Evolutionary conservation across 2,797 vertebrate species (phyloP).

Genomic region (Chiloscyllium punctatum): DNA sequence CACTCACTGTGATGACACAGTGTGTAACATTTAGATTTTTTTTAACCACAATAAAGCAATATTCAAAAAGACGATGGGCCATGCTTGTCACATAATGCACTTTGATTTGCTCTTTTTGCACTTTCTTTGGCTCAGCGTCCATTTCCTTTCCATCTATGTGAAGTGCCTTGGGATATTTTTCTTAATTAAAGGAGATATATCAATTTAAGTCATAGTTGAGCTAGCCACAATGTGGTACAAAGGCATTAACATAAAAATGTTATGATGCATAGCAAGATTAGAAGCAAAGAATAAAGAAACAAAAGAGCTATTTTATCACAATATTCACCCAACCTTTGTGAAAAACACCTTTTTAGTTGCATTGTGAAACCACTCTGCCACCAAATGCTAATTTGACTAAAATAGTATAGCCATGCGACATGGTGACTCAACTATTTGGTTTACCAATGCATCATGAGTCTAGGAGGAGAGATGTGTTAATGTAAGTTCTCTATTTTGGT

Average conservation of each 20-base stretch:
- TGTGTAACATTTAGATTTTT: not conserved
- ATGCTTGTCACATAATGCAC: slow-evolving; percentile 16
- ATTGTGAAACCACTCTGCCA: not conserved
- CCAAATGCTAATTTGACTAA: not conserved
- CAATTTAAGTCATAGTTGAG: not conserved
- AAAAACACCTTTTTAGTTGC: not conserved
- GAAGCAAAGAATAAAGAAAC: too few species aligned
- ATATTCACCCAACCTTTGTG: not conserved
- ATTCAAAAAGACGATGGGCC: slow-evolving; percentile 20
- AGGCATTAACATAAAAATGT: not conserved
- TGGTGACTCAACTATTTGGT: not conserved
- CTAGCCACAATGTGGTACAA: not conserved
- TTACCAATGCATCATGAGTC: too few species aligned
- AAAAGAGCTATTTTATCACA: not conserved
- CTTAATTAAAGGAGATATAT: not conserved
- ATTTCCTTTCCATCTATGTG: not conserved
- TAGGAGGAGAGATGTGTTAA: too few species aligned
- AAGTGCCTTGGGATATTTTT: not conserved
- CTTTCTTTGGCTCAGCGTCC: slow-evolving; percentile 13
- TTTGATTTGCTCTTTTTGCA: slow-evolving; percentile 20
- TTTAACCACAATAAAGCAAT: slow-evolving; percentile 32
- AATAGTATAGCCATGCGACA: not conserved
- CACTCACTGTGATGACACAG: slow-evolving; percentile 10
- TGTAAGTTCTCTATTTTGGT: not conserved
- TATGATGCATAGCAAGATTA: not conserved